phyloP scores from a whole-genome alignment of 2,888 invertebrate genomes.

The Cantharis nigra region DNA sequence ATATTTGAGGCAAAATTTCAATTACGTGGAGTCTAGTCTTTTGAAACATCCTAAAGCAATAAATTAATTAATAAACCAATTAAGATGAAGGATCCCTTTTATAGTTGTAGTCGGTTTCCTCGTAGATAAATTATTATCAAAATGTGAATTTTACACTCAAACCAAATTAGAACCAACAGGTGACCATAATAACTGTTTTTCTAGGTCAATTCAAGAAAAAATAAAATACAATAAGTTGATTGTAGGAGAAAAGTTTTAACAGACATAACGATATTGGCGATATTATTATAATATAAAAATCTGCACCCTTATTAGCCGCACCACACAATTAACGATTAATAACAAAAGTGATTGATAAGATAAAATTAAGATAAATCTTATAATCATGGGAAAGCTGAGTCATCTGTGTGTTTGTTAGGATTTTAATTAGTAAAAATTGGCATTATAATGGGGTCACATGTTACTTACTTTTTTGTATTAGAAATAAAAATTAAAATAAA shows the following conservation, averaged over 20 bases:
- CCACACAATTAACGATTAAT: neutral
- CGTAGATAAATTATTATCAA: neutral
- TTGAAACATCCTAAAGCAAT: neutral
- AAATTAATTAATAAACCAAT: neutral
- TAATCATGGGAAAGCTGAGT: neutral
- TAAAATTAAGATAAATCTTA: neutral
- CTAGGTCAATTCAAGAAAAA: neutral
- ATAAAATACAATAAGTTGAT: neutral
- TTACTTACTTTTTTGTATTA: slow-evolving; percentile 46
- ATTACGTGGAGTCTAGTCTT: neutral
- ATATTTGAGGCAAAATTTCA: neutral
- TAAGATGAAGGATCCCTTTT: neutral
- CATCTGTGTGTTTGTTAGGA: slow-evolving; percentile 3
- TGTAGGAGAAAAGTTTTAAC: neutral
- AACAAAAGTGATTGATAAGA: slow-evolving; percentile 1
- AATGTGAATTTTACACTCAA: neutral
- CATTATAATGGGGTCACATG: slow-evolving; percentile 58
- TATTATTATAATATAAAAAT: neutral
- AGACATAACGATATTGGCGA: neutral
- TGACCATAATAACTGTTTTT: neutral
- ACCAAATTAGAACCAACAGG: neutral
- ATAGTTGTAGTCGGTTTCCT: neutral
- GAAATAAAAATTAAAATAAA: slow-evolving; percentile 18
- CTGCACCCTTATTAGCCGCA: neutral
- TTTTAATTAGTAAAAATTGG: neutral